These are phyloP conservation scores for Empidonax alnorum DNA, from an alignment of 2,113 vertebrate genomes.

Conservation along the genomic window DNA sequence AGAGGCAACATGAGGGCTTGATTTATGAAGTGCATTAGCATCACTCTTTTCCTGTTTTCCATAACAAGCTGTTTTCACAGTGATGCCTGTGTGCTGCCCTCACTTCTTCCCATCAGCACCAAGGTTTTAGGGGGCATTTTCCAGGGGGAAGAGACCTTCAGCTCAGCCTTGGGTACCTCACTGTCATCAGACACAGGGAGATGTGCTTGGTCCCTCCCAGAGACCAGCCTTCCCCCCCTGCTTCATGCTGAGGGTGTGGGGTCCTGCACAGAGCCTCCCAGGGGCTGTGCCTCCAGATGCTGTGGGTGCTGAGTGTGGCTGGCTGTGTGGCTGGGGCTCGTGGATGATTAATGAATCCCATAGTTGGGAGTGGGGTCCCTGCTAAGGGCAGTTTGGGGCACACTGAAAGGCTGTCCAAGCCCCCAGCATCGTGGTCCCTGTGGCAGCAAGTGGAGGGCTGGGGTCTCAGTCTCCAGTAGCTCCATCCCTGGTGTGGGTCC, in stretches of 20 bases:
- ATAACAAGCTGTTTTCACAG: fast-evolving
- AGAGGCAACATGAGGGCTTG: background rate
- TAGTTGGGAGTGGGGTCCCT: background rate
- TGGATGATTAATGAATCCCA: background rate
- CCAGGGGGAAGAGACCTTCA: background rate
- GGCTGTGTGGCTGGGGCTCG: background rate
- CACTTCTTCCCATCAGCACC: fast-evolving
- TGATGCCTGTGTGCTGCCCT: fast-evolving
- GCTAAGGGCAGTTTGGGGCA: background rate
- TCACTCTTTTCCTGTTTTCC: background rate
- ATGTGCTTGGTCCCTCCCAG: background rate
- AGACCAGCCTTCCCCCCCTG: background rate
- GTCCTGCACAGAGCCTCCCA: background rate
- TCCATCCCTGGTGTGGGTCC: background rate
- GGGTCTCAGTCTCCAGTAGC: background rate
- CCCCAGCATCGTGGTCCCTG: fast-evolving
- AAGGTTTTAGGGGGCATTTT: background rate
- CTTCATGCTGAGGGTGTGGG: fast-evolving
- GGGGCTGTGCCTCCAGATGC: background rate
- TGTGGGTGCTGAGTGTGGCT: background rate
- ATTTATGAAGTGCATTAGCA: background rate
- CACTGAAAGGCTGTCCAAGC: background rate
- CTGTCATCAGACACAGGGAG: background rate
- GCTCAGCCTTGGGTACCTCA: background rate
- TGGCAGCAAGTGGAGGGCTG: background rate